phyloP scores from a whole-genome alignment of 2,888 invertebrate genomes.

The Rhagium mordax region DNA sequence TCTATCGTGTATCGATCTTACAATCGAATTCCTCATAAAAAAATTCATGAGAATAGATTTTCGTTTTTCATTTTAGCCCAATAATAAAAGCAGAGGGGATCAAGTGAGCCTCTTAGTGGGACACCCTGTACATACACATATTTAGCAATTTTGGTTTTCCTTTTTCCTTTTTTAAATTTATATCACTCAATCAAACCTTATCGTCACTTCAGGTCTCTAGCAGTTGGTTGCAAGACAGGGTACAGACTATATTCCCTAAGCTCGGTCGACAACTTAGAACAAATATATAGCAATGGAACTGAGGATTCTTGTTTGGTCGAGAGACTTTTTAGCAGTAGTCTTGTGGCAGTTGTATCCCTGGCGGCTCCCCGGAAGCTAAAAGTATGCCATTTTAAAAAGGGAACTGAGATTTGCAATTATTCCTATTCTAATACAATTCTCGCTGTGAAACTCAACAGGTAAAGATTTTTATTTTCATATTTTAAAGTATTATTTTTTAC shows the following conservation, averaged over 20 bases:
- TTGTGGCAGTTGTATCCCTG: slow-evolving; percentile 95
- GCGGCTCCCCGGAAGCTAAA: slow-evolving; percentile 92
- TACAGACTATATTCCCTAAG: slow-evolving; percentile 91
- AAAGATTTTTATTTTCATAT: no score
- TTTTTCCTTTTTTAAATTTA: neutral
- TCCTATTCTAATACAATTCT: slow-evolving; percentile 95
- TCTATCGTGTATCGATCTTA: no score
- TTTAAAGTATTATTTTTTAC: no score
- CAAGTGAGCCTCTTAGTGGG: no score
- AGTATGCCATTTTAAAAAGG: slow-evolving; percentile 98
- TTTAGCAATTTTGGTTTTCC: no score
- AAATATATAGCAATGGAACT: slow-evolving; percentile 88
- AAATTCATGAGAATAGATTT: no score
- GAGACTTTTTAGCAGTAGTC: slow-evolving; percentile 95
- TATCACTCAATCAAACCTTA: neutral
- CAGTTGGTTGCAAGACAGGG: slow-evolving; percentile 92
- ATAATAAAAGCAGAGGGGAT: no score
- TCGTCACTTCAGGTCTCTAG: slow-evolving; percentile 84
- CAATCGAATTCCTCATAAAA: no score
- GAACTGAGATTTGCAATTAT: slow-evolving; percentile 98
- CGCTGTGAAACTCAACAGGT: slow-evolving; percentile 94
- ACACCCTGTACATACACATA: no score
- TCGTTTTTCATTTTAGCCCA: no score
- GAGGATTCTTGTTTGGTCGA: slow-evolving; percentile 95
- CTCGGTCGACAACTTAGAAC: slow-evolving; percentile 88